These are phyloP conservation scores for Tragopan temminckii DNA, from an alignment of 2,797 vertebrate species.

Conservation along the genomic window DNA sequence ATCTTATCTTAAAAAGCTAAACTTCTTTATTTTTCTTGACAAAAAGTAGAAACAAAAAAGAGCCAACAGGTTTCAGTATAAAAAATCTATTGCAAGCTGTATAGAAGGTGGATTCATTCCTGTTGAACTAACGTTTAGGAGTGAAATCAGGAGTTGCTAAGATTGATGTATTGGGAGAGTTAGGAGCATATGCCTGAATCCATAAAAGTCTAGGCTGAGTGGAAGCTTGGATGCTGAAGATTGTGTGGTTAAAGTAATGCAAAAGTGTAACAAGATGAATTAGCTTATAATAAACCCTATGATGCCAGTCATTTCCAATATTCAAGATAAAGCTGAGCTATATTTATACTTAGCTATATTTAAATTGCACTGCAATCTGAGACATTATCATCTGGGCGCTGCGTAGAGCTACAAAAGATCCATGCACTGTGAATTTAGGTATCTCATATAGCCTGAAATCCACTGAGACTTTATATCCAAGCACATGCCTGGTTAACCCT, in stretches of 20 bases:
- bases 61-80: background rate
- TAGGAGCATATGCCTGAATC: background rate
- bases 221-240: background rate
- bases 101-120: background rate
- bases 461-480: background rate
- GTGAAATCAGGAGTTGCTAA: background rate
- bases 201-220: background rate
- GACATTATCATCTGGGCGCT: background rate
- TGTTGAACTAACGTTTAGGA: background rate
- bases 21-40: background rate
- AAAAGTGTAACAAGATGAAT: background rate
- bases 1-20: background rate
- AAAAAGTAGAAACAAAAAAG: background rate
- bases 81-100: background rate
- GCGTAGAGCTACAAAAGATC: background rate
- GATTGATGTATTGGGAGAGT: background rate
- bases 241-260: background rate
- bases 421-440: background rate
- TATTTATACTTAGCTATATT: background rate
- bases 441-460: background rate
- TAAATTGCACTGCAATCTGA: background rate
- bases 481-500: background rate
- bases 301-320: background rate
- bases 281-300: background rate
- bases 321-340: background rate